Evolutionary conservation across 2,797 vertebrate species (phyloP), one percentile per base, ranked within the genome.

Genomic region (Poecilia gillii): DNA sequence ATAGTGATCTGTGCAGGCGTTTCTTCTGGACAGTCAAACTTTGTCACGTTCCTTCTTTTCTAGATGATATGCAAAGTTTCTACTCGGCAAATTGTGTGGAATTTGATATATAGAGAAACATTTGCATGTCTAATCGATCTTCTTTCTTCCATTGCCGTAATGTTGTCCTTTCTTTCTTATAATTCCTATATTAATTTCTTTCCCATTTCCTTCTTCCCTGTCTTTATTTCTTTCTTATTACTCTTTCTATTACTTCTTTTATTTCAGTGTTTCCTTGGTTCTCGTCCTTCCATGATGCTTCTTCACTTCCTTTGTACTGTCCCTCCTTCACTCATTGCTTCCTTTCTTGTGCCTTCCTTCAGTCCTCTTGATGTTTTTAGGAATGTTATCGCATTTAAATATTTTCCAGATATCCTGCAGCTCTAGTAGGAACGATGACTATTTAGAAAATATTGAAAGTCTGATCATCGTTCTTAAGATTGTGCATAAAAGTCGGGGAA

Each of bases 1-100:
- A 76, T 73, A 2, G 14, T 14, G 74, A 85, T 79, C 75, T 72
- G 25, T 11, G 47, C 5, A 59, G n/a, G 64, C 74, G 49, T 71
- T 82, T 57, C 39, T 59, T n/a, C 39, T 39, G 33, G 33, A 74
- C 33, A 55, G 20, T 53, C 31, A 51, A 18, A 8, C 47, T 53
- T 39, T 68, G 36, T 66, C 0, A 23, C n/a, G 8, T 41, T 72
- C 5, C 0, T 53, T 57, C 3, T 43, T 45, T 66, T n/a, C 53
- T 51, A n/a, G 16, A 23, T 39, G 31, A 66, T 4, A 4, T 68
- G 62, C 59, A 31, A 18, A 28, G 11, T 62, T 66, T 66, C 6
- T 39, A 36, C 8, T 18, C 62, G 9, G 62, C 8, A 7, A 36
- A 51, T 51, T 51, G 33, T 41, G 28, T 23, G 23, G 64, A 68